Evolutionary conservation across 1,140 invertebrate genomes (phyloP), one percentile per base, ranked within the genome.

Genomic region (Eumaeus atala): DNA sequence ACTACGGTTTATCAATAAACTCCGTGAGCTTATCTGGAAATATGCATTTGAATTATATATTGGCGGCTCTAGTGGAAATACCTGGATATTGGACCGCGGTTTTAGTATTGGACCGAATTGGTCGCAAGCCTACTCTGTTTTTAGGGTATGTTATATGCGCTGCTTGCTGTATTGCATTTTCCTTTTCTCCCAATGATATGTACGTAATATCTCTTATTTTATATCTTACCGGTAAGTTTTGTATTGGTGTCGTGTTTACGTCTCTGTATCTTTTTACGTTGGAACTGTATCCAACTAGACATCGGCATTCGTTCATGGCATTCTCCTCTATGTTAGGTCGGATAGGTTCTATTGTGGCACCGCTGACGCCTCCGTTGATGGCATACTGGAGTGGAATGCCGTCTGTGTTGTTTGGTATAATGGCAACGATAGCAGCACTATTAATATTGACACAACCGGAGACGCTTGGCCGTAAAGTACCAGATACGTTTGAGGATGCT

Each of bases 1-100:
- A 95, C 72, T 96, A 95, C 66, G 95, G 94, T 0, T 76, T 96
- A 34, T 93, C 93, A 3, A 90, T 96, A 10, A 95, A 95, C 69
- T 92, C 94, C 0, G 93, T 93, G 9, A 91, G 91, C 56, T 87
- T 96, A 47, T 91, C 90, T 11, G 94, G 93, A 0, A 91, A 84
- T 62, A 79, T 89, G 61, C 94, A 94, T 74, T 69, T 91, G 17
- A 93, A 93, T 72, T 94, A 94, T 64, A 90, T 92, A 28, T 81
- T 91, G 14, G 90, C 91, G 10, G 88, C 89, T 9, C 73, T 91
- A 5, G 89, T 93, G 1, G 93, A 94, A 74, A 90, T 94, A 59
- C 93, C 93, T 5, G 92, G 91, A 0, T 95, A 93, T 70, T 89
- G 92, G 63, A 67, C 91, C 33, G 91, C 91, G 1, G 91, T 91